Evolutionary conservation across 2,888 invertebrate species (phyloP).

Genomic region (Criorhina ranunculi): DNA sequence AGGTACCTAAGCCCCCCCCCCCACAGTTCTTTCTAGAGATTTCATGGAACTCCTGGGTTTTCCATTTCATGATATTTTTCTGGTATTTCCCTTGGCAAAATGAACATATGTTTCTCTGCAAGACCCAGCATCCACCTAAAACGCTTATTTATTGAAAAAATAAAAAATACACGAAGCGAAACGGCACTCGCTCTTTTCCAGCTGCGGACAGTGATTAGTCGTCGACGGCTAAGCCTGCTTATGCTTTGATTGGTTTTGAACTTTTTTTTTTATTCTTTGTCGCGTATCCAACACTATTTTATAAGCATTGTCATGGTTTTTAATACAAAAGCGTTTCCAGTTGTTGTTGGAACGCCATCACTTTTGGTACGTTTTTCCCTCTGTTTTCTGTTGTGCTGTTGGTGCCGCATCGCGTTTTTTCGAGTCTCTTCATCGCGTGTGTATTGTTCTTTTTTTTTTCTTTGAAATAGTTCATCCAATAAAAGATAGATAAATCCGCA

Average conservation of each 20-base stretch:
- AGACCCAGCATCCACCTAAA: constrained; percentile 2
- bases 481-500: constrained; percentile 3
- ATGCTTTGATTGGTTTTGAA: constrained; percentile 10
- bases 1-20: too few species aligned
- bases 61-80: too few species aligned
- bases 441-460: neutral
- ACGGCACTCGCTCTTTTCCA: constrained; percentile 1
- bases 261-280: constrained; percentile 12
- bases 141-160: neutral
- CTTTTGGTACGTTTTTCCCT: constrained; percentile 40
- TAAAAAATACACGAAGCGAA: neutral
- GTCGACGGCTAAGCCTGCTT: constrained; percentile 30
- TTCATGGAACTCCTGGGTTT: too few species aligned
- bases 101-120: too few species aligned
- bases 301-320: constrained; percentile 25
- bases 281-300: constrained; percentile 28
- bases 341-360: constrained; percentile 49
- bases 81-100: too few species aligned
- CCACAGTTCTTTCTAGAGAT: too few species aligned
- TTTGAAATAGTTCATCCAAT: neutral
- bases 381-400: neutral
- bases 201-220: constrained; percentile 6
- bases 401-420: neutral
- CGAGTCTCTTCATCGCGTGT: neutral
- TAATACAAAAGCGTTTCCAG: constrained; percentile 40